Base-by-base conservation (phyloP, 2,113 vertebrate genomes). In the Pantherophis guttatus region DNA sequence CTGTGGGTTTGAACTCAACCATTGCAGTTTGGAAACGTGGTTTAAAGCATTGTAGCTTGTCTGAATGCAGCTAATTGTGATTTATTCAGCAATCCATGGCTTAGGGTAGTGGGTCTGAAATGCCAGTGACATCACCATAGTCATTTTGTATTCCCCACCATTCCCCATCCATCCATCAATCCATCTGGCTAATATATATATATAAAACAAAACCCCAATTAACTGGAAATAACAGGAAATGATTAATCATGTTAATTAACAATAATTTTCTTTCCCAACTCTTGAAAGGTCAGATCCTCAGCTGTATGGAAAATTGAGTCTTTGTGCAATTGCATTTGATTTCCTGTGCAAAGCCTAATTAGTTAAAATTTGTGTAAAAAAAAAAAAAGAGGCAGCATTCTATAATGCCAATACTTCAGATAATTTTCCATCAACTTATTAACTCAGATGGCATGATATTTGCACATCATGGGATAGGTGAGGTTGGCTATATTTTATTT, bases 211-310 rank as follows among this genome's bases (percentile, higher is more conserved):
- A 89, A 89, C 17, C 53, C 94, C 95, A 96, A 95, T 97, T 97
- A 96, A 95, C 93, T 96, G 91, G 93, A 94, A 96, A 96, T 95
- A 95, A 96, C 89, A 92, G 95, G 94, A 97, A 97, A 97, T 97
- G 95, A 97, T 97, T 97, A 97, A 97, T 97, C 96, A 96, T 94
- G 91, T 96, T 98, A 96, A 97, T 98, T 97, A 98, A 98, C 97
- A 97, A 97, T 97, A 97, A 96, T 96, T 97, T 97, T 95, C 94
- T 92, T 96, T 96, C 94, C 94, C 91, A 93, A 94, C 96, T 94
- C 94, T 96, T 94, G 96, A 98, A 97, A 97, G 97, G 97, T 97
- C 97, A 98, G 94, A 94, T 95, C 91, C 2, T 97, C 96, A 95
- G 95, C 95, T 97, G 96, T 96, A 96, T 94, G 94, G 97, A 96